Evolutionary conservation across 2,113 vertebrate species (phyloP).

Genomic region (Solenodon paradoxus): DNA sequence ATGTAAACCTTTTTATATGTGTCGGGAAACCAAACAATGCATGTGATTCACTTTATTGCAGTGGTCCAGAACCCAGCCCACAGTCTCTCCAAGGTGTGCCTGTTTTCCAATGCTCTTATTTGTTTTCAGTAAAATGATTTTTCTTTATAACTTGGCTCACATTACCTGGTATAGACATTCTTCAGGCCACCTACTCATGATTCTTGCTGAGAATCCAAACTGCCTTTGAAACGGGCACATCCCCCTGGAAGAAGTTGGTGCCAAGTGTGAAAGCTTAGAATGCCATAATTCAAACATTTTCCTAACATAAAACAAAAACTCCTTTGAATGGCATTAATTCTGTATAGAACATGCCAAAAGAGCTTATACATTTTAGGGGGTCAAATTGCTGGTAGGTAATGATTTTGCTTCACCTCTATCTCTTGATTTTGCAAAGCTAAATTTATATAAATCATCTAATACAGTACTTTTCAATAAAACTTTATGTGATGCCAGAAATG

Average conservation of each 20-base stretch:
- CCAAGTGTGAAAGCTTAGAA: not conserved
- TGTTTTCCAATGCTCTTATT: not conserved
- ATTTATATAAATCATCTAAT: slow-evolving; percentile 49
- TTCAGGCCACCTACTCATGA: not conserved
- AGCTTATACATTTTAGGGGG: slow-evolving; percentile 37
- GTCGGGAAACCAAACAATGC: not conserved
- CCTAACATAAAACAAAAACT: not conserved
- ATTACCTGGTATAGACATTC: not conserved
- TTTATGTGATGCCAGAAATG: not conserved
- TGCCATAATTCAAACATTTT: not conserved
- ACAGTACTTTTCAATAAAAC: not conserved
- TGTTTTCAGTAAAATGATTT: not conserved
- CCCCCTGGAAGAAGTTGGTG: not conserved
- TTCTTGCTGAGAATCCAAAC: slow-evolving; percentile 2
- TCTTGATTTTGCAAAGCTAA: slow-evolving; percentile 59
- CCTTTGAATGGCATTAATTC: not conserved
- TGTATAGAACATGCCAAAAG: slow-evolving; percentile 61
- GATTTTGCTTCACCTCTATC: not conserved
- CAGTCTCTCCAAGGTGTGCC: not conserved
- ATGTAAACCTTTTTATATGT: not conserved
- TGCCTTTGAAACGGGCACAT: not conserved
- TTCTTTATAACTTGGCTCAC: not conserved
- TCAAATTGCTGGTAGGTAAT: not conserved
- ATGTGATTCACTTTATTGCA: not conserved
- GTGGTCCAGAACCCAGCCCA: not conserved